phyloP scores from a whole-genome alignment of 23 tunicate species.

The Trididemnum nubilum region DNA sequence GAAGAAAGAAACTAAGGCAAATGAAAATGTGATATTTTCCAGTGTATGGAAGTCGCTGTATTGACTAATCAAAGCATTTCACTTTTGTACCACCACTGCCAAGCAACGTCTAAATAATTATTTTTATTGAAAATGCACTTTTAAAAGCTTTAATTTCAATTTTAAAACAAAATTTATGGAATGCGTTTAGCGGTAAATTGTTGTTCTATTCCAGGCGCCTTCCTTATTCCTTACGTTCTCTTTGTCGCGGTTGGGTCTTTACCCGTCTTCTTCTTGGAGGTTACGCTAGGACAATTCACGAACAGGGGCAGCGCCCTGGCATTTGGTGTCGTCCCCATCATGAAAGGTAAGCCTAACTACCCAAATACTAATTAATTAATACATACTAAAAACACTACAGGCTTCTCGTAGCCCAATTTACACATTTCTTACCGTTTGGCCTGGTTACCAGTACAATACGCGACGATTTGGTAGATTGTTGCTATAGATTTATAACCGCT shows the following conservation, averaged over 20 bases:
- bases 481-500: too few species aligned
- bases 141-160: too few species aligned
- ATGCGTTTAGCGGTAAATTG: too few species aligned
- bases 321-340: conserved; percentile 71
- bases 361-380: not conserved
- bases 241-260: conserved; percentile 79
- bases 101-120: not conserved
- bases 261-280: conserved; percentile 88
- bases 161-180: too few species aligned
- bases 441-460: too few species aligned
- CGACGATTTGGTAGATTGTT: too few species aligned
- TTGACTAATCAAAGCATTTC: not conserved
- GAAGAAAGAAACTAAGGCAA: too few species aligned
- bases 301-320: conserved; percentile 68
- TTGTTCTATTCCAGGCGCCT: conserved; percentile 70
- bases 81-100: not conserved
- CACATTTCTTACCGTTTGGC: too few species aligned
- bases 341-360: conserved; percentile 59
- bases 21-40: too few species aligned
- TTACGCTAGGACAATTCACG: conserved; percentile 85
- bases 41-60: too few species aligned
- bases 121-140: not conserved
- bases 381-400: too few species aligned
- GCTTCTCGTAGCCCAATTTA: too few species aligned
- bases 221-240: conserved; percentile 81